Base-by-base conservation (phyloP, 2,888 invertebrate species). In the Ypsolopha scabrella region DNA sequence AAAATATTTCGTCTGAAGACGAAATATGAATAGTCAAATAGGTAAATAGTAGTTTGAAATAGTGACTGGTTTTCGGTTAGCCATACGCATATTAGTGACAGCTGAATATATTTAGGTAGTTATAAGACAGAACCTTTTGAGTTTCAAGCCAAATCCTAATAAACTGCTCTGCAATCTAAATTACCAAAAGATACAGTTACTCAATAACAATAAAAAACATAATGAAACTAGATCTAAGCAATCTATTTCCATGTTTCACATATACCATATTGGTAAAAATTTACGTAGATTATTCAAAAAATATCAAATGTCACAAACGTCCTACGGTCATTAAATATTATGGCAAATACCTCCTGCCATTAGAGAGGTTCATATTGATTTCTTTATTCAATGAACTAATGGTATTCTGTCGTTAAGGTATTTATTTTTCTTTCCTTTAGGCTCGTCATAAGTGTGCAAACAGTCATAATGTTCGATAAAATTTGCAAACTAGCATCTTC, bases 61-160 rank as follows among this genome's bases (percentile, higher is more conserved):
- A 85, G 76, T 36, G n/a, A 73, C 85, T 81, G 81, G 85, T 77
- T 85, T 81, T 85, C 68, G 64, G 70, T 85, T 85, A 82, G 85
- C 72, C 80, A 82, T 83, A 82, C 65, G 75, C 80, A 77, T 70
- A 51, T 72, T 83, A 83, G 80, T 69, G 64, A 77, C 83, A 81
- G 80, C 71, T 68, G 66, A 60, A 37, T 73, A 72, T 71, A 73
- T 74, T 77, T 81, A 80, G 75, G 72, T 85, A 85, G 83, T 67
- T 62, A 67, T 80, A 81, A 80, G 80, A 72, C 60, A 54, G 51
- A 52, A 64, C 61, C 65, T 61, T 58, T 63, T 62, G 68, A 68
- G 70, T 75, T 76, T 75, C 75, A 70, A 52, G 49, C 49, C 36
- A 43, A 37, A 41, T 44, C 4, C 24, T 24, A 4, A 24, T 24